Evolutionary conservation across 1,140 invertebrate genomes (phyloP).

Genomic region (Cydia strobilella): DNA sequence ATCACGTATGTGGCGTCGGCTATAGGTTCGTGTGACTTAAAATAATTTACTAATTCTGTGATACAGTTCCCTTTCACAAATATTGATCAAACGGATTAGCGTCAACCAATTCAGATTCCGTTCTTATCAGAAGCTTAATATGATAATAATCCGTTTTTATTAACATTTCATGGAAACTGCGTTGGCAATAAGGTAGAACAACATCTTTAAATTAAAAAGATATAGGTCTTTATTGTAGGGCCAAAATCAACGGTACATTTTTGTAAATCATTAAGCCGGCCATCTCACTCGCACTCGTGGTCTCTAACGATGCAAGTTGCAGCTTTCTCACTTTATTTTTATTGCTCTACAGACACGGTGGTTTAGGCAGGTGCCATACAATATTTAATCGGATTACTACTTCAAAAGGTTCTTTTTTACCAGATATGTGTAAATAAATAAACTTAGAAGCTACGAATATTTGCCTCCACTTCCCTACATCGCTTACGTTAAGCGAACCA

Average conservation of each 20-base stretch:
- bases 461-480: neutral
- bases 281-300: too few species aligned
- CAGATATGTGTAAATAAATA: too few species aligned
- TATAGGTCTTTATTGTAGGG: too few species aligned
- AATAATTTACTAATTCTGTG: neutral
- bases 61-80: neutral
- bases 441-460: neutral
- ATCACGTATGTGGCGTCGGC: too few species aligned
- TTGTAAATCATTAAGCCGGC: too few species aligned
- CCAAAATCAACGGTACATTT: too few species aligned
- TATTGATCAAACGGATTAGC: constrained; percentile 16
- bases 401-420: neutral
- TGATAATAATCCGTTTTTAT: neutral
- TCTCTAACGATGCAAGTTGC: too few species aligned
- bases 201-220: too few species aligned
- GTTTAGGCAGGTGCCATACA: neutral
- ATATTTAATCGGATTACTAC: too few species aligned
- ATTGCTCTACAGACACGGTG: too few species aligned
- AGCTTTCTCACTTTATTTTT: too few species aligned
- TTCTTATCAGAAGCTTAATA: constrained; percentile 1
- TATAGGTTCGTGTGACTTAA: too few species aligned
- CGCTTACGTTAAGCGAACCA: neutral
- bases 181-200: neutral
- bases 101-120: constrained; percentile 7
- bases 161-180: neutral